Conservation (phyloP, 2,113 vertebrate genomes). For the Nothocercus nigrocapillus region DNA sequence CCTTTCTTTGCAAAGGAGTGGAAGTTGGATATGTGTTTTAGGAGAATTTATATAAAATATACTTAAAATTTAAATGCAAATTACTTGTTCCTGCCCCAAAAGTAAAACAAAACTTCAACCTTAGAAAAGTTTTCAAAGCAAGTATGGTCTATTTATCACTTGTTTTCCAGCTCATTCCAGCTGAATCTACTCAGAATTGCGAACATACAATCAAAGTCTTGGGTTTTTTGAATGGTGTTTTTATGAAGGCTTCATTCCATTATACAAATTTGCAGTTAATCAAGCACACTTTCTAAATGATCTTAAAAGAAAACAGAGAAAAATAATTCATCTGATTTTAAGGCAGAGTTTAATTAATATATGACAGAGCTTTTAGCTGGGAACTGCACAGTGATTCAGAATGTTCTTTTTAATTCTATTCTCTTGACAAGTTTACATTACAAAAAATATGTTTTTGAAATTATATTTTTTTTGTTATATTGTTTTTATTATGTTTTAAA, state of each 20-base stretch:
- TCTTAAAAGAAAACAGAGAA: background rate
- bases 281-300: background rate
- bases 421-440: background rate
- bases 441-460: background rate
- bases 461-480: background rate
- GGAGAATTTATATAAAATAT: background rate
- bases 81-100: background rate
- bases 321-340: background rate
- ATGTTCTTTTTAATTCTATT: background rate
- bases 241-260: background rate
- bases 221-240: accelerated
- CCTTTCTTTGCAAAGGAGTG: background rate
- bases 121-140: background rate
- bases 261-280: background rate
- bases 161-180: background rate
- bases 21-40: background rate
- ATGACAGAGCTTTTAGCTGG: background rate
- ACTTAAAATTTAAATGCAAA: background rate
- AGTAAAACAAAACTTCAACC: no score
- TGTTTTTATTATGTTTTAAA: background rate
- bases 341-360: background rate
- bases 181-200: background rate
- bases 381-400: background rate
- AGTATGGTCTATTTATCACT: background rate
- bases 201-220: background rate